These are phyloP conservation scores for Agelastica alni DNA, from an alignment of 2,888 invertebrate genomes.

Conservation along the genomic window DNA sequence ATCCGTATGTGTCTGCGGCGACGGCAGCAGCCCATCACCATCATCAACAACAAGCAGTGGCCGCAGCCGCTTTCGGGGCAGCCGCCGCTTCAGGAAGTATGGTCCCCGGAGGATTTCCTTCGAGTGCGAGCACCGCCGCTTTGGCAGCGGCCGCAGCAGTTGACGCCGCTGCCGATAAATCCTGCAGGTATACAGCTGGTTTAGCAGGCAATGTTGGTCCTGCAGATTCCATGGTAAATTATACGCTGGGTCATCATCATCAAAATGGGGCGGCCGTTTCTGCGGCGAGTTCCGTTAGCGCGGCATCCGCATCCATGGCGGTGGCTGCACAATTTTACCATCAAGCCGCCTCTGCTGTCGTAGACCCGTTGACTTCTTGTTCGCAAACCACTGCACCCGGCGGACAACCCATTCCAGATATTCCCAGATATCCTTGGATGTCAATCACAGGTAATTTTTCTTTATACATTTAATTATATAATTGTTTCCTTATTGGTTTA, in stretches of 20 bases:
- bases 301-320: slow-evolving; percentile 70
- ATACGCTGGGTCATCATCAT: slow-evolving; percentile 78
- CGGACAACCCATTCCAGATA: slow-evolving; percentile 87
- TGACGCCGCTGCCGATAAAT: slow-evolving; percentile 74
- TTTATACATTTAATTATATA: background rate
- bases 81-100: slow-evolving; percentile 70
- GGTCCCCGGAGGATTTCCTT: slow-evolving; percentile 64
- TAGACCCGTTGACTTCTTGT: slow-evolving; percentile 82
- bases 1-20: slow-evolving; percentile 84
- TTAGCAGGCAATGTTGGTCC: slow-evolving; percentile 65
- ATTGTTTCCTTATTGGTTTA: background rate
- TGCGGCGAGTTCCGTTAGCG: slow-evolving; percentile 70
- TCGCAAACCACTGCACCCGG: slow-evolving; percentile 69
- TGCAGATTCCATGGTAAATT: slow-evolving; percentile 79
- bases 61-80: slow-evolving; percentile 67
- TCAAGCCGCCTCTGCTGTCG: slow-evolving; percentile 78
- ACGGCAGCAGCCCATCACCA: slow-evolving; percentile 65
- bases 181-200: slow-evolving; percentile 77
- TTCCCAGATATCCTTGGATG: slow-evolving; percentile 96
- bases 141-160: slow-evolving; percentile 70
- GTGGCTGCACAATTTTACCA: slow-evolving; percentile 85
- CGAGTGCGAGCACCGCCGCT: slow-evolving; percentile 60
- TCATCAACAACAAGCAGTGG: slow-evolving; percentile 71
- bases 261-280: slow-evolving; percentile 62
- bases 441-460: slow-evolving; percentile 85